These are phyloP conservation scores for Sciurus carolinensis DNA, from an alignment of 2,797 vertebrate genomes.

Conservation along the genomic window DNA sequence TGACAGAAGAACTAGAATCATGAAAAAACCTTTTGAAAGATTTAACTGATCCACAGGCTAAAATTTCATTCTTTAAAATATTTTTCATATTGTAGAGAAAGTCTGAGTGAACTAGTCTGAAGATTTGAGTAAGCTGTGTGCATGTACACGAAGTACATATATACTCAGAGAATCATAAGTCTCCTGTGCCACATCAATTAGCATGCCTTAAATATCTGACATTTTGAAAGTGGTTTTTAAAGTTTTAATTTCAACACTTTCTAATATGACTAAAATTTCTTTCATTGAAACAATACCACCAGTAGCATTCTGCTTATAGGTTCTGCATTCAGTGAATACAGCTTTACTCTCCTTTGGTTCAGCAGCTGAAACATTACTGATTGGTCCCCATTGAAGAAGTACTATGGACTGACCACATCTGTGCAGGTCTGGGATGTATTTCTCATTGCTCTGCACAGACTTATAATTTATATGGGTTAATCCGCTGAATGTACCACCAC, in stretches of 20 bases:
- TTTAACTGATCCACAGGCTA: neutral
- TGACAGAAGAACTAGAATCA: neutral
- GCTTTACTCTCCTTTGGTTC: neutral
- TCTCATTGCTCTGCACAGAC: too few relatives aligned
- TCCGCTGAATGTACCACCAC: too few relatives aligned
- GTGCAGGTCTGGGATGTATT: too few relatives aligned
- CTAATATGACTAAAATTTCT: neutral
- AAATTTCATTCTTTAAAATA: neutral
- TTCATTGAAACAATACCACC: neutral
- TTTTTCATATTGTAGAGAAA: neutral
- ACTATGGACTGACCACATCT: fast-evolving
- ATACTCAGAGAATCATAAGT: neutral
- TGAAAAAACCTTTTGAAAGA: neutral
- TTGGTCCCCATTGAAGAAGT: too few relatives aligned
- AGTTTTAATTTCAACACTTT: neutral
- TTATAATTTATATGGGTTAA: too few relatives aligned
- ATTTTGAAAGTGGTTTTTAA: neutral
- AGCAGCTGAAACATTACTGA: neutral
- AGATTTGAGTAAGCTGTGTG: neutral
- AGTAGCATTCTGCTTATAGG: neutral
- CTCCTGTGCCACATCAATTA: neutral
- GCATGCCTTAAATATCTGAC: neutral
- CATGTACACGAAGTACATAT: neutral
- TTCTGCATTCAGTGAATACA: neutral
- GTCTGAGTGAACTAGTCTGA: neutral